Percentiles rank a stretch among this genome's conserved stretches.
Conservation (phyloP, 2,888 invertebrate genomes). For the Halictus ligatus region DNA sequence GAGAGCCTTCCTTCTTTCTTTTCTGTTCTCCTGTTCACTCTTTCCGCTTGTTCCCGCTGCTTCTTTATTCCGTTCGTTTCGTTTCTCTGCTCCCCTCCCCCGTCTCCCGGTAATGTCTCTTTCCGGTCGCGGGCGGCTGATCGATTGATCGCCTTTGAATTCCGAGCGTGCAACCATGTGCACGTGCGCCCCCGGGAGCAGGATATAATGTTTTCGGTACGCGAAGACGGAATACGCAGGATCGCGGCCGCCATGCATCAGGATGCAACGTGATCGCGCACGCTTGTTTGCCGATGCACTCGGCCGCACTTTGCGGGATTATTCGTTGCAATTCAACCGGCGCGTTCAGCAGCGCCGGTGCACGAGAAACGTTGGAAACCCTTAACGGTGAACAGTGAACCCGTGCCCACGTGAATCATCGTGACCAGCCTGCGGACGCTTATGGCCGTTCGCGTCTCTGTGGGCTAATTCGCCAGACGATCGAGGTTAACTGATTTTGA, state of each 20-base stretch:
- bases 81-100: background rate
- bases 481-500: background rate
- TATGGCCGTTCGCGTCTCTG: background rate
- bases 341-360: background rate
- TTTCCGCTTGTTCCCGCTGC: background rate
- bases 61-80: slow-evolving; percentile 20
- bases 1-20: background rate
- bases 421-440: background rate
- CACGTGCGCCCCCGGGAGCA: slow-evolving; percentile 32
- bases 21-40: background rate
- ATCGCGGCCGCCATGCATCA: slow-evolving; percentile 20
- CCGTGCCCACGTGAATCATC: background rate
- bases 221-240: slow-evolving; percentile 25
- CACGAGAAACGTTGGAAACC: background rate
- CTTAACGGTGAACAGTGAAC: background rate
- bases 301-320: slow-evolving; percentile 7
- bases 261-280: slow-evolving; percentile 36
- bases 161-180: slow-evolving; percentile 42
- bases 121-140: slow-evolving; percentile 27
- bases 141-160: slow-evolving; percentile 65
- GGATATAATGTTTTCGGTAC: slow-evolving; percentile 46
- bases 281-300: slow-evolving; percentile 32
- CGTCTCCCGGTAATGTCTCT: slow-evolving; percentile 30
- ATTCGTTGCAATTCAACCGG: slow-evolving; percentile 5
- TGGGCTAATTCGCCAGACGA: background rate